phyloP scores from a whole-genome alignment of 2,797 vertebrate species.

The Balearica regulorum region DNA sequence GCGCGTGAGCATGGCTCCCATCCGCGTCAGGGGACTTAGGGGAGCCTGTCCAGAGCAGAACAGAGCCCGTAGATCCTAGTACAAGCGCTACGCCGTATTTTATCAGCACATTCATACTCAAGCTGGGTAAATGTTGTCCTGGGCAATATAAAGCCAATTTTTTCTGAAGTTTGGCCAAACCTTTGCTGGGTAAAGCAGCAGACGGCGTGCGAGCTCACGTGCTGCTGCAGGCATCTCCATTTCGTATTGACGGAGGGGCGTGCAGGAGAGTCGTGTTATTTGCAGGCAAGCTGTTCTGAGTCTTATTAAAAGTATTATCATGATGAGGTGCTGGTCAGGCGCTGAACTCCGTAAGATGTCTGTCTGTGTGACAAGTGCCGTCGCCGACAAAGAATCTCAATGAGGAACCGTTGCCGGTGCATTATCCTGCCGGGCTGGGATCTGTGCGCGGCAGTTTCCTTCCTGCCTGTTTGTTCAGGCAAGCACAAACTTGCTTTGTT shows the following conservation, averaged over 20 bases:
- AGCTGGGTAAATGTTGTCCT: neutral
- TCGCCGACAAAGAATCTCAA: neutral
- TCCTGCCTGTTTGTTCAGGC: constrained; percentile 7
- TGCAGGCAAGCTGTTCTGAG: neutral
- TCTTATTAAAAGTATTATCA: neutral
- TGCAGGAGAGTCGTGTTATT: fast-evolving
- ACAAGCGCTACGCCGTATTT: fast-evolving
- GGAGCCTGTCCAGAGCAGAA: neutral
- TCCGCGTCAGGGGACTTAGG: neutral
- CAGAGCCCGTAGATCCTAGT: neutral
- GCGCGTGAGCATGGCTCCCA: neutral
- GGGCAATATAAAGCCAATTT: neutral
- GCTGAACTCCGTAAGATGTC: neutral
- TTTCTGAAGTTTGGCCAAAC: neutral
- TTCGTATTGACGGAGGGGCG: fast-evolving
- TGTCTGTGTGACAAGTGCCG: neutral
- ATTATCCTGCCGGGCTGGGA: neutral
- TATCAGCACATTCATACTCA: fast-evolving
- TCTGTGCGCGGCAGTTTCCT: neutral
- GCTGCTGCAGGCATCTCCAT: neutral
- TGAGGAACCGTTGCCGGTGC: neutral
- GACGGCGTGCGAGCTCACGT: fast-evolving
- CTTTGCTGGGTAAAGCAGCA: neutral
- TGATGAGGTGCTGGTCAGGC: neutral
- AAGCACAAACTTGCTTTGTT: neutral